Conservation (phyloP, 2,797 vertebrate genomes). For the Serranus cabrilla region DNA sequence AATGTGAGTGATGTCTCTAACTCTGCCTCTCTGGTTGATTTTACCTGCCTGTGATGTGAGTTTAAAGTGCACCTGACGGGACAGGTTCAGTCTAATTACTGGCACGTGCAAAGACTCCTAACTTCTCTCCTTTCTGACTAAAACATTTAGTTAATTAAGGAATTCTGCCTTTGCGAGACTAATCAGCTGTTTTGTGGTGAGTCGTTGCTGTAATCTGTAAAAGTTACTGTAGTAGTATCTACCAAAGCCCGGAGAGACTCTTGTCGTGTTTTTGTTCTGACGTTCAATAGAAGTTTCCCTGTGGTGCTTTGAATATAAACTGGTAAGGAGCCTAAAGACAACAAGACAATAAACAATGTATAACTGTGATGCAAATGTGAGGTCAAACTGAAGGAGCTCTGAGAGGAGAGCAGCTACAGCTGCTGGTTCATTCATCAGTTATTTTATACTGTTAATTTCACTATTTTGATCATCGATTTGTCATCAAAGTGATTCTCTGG, state of each 20-base stretch:
- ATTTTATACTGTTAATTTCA: not conserved
- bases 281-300: slow-evolving; percentile 30
- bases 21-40: not conserved
- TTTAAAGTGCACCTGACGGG: slow-evolving; percentile 36
- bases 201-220: not conserved
- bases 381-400: slow-evolving; percentile 43
- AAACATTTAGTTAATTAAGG: not conserved
- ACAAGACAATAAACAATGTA: slow-evolving; percentile 62
- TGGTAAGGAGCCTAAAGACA: slow-evolving; percentile 45
- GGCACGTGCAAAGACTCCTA: not conserved
- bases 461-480: not conserved
- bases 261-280: slow-evolving; percentile 36
- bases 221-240: not conserved
- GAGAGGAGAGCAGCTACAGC: slow-evolving; percentile 1
- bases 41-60: too few relatives aligned
- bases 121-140: too few relatives aligned
- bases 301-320: slow-evolving; percentile 57
- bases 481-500: not conserved
- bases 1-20: slow-evolving; percentile 88
- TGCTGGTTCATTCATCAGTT: not conserved
- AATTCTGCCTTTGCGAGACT: not conserved
- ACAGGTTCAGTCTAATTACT: slow-evolving; percentile 1
- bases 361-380: slow-evolving; percentile 74
- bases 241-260: slow-evolving; percentile 6
- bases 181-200: not conserved